These are phyloP conservation scores for Antedon bifida DNA, from an alignment of 35 echinoderm and acorn worm genomes.

Conservation along the genomic window DNA sequence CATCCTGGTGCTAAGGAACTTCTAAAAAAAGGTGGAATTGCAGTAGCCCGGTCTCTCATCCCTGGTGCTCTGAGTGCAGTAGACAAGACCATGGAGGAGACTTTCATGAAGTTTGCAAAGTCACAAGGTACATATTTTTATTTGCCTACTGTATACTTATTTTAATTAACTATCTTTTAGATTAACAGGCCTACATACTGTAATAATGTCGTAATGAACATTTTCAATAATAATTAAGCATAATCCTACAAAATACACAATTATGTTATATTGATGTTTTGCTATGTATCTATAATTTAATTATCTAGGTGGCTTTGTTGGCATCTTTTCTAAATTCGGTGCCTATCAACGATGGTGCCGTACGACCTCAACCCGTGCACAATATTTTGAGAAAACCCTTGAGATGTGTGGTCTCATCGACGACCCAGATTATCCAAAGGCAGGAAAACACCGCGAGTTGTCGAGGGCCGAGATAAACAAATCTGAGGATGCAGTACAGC, in stretches of 20 bases:
- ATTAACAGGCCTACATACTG: no score
- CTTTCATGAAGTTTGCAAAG: slow-evolving; percentile 61
- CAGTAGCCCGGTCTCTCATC: slow-evolving; percentile 43
- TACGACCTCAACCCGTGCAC: slow-evolving; percentile 24
- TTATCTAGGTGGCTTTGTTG: slow-evolving; percentile 15
- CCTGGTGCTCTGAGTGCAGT: slow-evolving; percentile 49
- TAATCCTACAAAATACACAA: background rate
- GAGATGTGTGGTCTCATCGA: slow-evolving; percentile 32
- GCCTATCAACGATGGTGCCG: slow-evolving; percentile 36
- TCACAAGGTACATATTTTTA: background rate
- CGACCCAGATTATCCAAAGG: slow-evolving; percentile 17
- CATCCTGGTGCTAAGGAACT: slow-evolving; percentile 39
- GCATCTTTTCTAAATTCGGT: slow-evolving; percentile 21
- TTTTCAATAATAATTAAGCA: no score
- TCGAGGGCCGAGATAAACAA: slow-evolving; percentile 31
- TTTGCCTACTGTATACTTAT: no score
- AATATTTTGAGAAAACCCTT: slow-evolving; percentile 26
- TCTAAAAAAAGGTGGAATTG: slow-evolving; percentile 29
- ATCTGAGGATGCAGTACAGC: slow-evolving; percentile 30
- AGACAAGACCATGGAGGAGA: slow-evolving; percentile 76
- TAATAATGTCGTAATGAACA: no score
- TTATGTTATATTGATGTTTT: background rate
- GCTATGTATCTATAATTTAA: no score
- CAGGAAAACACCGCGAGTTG: slow-evolving; percentile 39
- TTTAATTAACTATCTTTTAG: no score